Conservation (phyloP, 1,140 invertebrate species). For the Mylabris phalerata region DNA sequence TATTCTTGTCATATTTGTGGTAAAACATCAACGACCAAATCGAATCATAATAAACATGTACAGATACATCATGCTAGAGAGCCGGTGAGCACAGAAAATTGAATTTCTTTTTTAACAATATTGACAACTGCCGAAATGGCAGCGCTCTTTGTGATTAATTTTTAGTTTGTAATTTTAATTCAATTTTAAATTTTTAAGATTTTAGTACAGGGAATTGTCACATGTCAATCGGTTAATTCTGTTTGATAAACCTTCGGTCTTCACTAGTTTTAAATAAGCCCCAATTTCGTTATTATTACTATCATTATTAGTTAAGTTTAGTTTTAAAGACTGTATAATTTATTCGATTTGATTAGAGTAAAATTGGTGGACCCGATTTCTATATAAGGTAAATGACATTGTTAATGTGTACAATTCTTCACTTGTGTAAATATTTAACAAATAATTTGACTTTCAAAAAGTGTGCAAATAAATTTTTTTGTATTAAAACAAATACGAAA, state of each 20-base stretch:
- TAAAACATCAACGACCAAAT: constrained; percentile 78
- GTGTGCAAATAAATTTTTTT: constrained; percentile 26
- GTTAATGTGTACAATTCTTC: constrained; percentile 11
- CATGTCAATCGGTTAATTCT: not conserved
- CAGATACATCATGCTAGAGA: constrained; percentile 81
- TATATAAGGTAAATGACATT: not conserved
- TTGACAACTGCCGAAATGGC: not conserved
- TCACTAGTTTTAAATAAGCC: not conserved
- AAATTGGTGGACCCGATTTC: constrained; percentile 4
- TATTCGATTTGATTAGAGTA: constrained; percentile 3
- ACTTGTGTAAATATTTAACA: constrained; percentile 16
- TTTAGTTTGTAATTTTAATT: not conserved
- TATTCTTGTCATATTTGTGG: constrained; percentile 81
- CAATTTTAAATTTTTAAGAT: not conserved
- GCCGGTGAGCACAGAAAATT: constrained; percentile 75
- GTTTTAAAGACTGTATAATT: constrained; percentile 10
- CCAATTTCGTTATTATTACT: no score
- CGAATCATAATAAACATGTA: constrained; percentile 82
- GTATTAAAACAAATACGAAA: constrained; percentile 22
- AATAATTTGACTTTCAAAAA: constrained; percentile 21
- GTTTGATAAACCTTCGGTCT: not conserved
- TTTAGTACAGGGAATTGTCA: not conserved
- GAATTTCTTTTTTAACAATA: constrained; percentile 31
- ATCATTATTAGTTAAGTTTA: not conserved
- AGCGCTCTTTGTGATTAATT: not conserved